Evolutionary conservation across 2,888 invertebrate species (phyloP).

Genomic region (Baronia brevicornis): DNA sequence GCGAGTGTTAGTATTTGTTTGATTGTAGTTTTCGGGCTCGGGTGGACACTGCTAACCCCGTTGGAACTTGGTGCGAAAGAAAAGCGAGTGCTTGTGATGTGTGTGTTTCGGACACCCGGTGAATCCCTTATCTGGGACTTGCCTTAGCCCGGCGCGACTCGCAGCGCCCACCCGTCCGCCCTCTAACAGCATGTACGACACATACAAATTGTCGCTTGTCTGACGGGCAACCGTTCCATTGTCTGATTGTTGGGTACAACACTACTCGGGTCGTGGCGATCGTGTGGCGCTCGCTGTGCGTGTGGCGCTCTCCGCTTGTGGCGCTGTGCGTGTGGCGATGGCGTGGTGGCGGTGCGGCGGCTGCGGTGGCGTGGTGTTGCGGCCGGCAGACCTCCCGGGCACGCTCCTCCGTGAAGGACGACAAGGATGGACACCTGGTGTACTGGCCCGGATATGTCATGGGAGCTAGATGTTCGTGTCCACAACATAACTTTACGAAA

Average conservation of each 20-base stretch:
- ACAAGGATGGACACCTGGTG: slow-evolving; percentile 99
- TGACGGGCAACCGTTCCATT: slow-evolving; percentile 78
- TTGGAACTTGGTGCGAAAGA: slow-evolving; percentile 36
- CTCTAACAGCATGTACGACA: slow-evolving; percentile 74
- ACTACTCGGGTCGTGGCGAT: slow-evolving; percentile 76
- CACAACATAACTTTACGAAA: slow-evolving; percentile 73
- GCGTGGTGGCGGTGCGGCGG: slow-evolving; percentile 26
- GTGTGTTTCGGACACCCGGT: no score
- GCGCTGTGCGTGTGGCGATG: slow-evolving; percentile 27
- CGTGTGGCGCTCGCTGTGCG: slow-evolving; percentile 41
- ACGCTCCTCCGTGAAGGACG: slow-evolving; percentile 96
- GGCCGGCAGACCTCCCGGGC: slow-evolving; percentile 88
- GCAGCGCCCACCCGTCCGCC: slow-evolving; percentile 58
- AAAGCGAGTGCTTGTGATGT: slow-evolving; percentile 31
- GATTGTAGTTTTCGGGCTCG: slow-evolving; percentile 34
- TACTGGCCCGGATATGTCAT: slow-evolving; percentile 99
- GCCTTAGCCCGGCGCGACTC: slow-evolving; percentile 39
- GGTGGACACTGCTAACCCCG: slow-evolving; percentile 57
- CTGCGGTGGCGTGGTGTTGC: no score
- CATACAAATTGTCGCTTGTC: slow-evolving; percentile 75
- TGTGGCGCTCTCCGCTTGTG: slow-evolving; percentile 29
- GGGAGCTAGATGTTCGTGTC: slow-evolving; percentile 99
- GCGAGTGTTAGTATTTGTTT: slow-evolving; percentile 41
- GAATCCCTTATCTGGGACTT: slow-evolving; percentile 18
- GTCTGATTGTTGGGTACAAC: slow-evolving; percentile 77